Conservation (phyloP, 1,140 invertebrate genomes). For the Tetramorium simillimum region DNA sequence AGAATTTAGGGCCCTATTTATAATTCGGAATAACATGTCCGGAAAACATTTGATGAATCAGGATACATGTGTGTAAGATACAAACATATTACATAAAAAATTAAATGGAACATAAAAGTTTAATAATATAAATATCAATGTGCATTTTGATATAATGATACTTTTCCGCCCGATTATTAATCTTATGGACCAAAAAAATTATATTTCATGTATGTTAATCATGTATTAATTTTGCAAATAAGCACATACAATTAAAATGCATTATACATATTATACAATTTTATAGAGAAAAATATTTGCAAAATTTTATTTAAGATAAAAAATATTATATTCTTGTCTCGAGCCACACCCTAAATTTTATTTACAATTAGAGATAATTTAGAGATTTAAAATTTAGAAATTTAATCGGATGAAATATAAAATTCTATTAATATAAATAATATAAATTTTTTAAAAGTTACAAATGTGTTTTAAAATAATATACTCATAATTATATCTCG, state of each 20-base stretch:
- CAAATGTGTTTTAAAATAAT: not conserved
- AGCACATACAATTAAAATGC: not conserved
- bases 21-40: not conserved
- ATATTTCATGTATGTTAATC: too few relatives aligned
- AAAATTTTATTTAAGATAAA: too few relatives aligned
- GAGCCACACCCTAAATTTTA: not conserved
- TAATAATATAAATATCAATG: too few relatives aligned
- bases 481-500: not conserved
- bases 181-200: not conserved
- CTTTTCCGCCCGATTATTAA: slow-evolving; percentile 4
- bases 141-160: not conserved
- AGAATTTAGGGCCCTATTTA: not conserved
- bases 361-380: not conserved
- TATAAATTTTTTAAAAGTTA: not conserved
- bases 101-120: too few relatives aligned
- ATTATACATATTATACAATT: not conserved
- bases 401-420: not conserved
- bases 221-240: not conserved
- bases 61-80: not conserved
- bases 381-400: not conserved
- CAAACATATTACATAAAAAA: too few relatives aligned
- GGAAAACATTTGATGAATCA: not conserved
- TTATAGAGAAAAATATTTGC: not conserved
- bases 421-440: not conserved
- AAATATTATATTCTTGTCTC: slow-evolving; percentile 10